Base-by-base conservation (phyloP, 2,888 invertebrate species). In the Scaptomyza reducta region DNA sequence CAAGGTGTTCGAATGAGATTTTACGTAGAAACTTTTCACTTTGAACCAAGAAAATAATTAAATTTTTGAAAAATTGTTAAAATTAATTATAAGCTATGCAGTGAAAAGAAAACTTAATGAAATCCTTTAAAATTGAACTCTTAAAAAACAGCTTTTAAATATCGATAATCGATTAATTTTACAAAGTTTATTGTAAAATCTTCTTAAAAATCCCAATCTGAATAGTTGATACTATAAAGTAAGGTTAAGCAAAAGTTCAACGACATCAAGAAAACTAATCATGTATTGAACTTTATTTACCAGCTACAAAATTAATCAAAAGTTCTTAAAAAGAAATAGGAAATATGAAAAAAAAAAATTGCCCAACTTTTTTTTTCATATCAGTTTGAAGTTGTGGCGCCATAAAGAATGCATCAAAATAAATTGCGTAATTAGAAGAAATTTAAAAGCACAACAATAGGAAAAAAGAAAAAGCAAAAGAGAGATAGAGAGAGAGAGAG, bases 351-450 rank as follows among this genome's bases (percentile, higher is more conserved):
- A 46, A 31, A 25, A 27, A 9, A n/a, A 31, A 1, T 42, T 31
- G 45, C 22, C 27, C 61, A 58, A 18, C 18, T 1, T 31, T 47
- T 47, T 58, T 58, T 57, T 31, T 38, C 18, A 35, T 68, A 50
- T 68, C 38, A 33, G 13, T 44, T 51, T 55, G 10, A 65, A 76
- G 59, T 75, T 76, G 18, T n/a, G 64, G 75, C 59, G 67, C 64
- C 74, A 66, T 78, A 70, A 80, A 80, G 74, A 77, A 72, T 64
- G 81, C 81, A 78, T 77, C 63, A 80, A 74, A 74, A 74, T 80
- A 67, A 77, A 78, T 78, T 70, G 61, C 74, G 81, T 77, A 81
- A 78, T 81, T 78, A 77, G 78, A 62, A 62, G 78, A 81, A 78
- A 81, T 78, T 78, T 74, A 81, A 77, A 70, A 74, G 79, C 79